Percentiles rank a stretch among this genome's conserved stretches.
Conservation (phyloP, 37 sponge, comb jelly and placozoan species). For the Ephydatia muelleri region DNA sequence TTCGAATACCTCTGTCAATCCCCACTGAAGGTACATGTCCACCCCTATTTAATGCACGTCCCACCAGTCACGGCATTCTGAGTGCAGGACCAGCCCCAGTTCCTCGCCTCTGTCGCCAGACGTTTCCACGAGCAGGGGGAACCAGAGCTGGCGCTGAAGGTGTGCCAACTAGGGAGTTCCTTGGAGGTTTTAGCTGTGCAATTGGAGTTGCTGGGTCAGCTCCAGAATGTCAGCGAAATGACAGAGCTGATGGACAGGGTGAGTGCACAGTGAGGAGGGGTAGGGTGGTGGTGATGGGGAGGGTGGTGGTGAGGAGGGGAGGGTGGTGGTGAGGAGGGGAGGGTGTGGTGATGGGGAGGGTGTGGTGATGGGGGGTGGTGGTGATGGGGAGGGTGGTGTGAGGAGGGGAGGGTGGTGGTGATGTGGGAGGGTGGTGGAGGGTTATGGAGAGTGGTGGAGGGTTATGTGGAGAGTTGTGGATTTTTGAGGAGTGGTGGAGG, state of each 20-base stretch:
- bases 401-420: too few relatives aligned
- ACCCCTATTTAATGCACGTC: too few relatives aligned
- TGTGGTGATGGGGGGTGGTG: too few relatives aligned
- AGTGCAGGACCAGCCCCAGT: neutral
- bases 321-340: neutral
- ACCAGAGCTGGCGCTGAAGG: neutral
- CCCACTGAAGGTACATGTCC: too few relatives aligned
- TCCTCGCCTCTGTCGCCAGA: neutral
- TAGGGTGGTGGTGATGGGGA: too few relatives aligned
- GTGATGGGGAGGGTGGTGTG: too few relatives aligned
- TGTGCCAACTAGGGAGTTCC: neutral
- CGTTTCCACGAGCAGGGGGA: neutral
- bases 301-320: neutral
- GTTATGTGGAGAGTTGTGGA: too few relatives aligned
- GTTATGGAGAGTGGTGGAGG: too few relatives aligned
- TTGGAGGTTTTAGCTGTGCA: neutral
- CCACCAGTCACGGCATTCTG: neutral
- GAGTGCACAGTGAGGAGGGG: neutral
- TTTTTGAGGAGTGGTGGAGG: too few relatives aligned
- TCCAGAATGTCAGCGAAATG: neutral
- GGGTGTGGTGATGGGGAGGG: neutral
- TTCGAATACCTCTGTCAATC: too few relatives aligned
- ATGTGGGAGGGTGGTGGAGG: too few relatives aligned
- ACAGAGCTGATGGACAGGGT: neutral
- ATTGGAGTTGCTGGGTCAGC: neutral